A percentile compares a stretch with the other conserved stretches of the same genome.
These are phyloP conservation scores for Trogon melanurus DNA, from an alignment of 2,113 vertebrate genomes.

Conservation along the genomic window DNA sequence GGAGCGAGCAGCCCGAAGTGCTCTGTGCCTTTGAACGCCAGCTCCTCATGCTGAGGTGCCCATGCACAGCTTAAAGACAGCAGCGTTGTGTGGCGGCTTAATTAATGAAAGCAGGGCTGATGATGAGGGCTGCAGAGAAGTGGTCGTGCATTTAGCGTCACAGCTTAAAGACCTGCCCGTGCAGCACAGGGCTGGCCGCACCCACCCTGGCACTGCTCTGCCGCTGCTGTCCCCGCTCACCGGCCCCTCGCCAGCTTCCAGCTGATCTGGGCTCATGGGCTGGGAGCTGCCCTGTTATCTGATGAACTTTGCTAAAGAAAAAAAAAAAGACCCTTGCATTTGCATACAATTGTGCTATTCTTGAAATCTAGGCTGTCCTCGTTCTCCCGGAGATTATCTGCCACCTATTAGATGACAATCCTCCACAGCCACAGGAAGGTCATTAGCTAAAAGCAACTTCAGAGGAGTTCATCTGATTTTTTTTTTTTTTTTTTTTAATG, in stretches of 20 bases:
- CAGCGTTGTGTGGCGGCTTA: rapidly evolving
- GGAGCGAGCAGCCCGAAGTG: neutral
- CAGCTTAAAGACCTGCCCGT: neutral
- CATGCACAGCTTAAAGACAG: neutral
- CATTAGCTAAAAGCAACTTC: neutral
- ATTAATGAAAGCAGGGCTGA: neutral
- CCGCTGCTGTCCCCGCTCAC: rapidly evolving
- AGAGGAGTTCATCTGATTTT: neutral
- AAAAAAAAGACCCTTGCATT: neutral
- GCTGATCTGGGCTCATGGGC: neutral
- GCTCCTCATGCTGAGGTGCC: neutral
- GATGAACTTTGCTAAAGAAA: neutral
- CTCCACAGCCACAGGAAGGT: neutral
- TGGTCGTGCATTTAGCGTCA: rapidly evolving
- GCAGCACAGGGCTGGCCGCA: neutral
- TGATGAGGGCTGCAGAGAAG: neutral
- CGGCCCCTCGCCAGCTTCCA: neutral
- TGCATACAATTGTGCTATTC: neutral
- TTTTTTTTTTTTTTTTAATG: neutral
- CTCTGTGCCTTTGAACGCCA: neutral
- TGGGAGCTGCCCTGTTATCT: neutral
- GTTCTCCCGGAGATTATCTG: neutral
- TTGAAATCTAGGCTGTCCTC: constrained; percentile 43
- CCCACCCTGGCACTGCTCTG: neutral
- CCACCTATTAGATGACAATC: neutral